Conservation (phyloP, 2,888 invertebrate genomes). For the Itoplectis maculator region DNA sequence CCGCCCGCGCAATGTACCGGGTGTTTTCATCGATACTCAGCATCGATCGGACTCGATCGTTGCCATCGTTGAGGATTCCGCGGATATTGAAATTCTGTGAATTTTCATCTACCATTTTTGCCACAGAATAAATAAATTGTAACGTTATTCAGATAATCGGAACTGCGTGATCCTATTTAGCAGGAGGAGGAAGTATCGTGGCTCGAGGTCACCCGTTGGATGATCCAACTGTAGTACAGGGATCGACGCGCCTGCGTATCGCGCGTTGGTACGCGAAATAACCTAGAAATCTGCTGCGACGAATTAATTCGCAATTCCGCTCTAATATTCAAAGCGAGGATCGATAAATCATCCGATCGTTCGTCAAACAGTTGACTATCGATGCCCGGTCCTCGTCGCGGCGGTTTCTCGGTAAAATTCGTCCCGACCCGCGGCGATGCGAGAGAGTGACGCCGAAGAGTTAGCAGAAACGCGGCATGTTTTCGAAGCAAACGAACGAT, state of each 20-base stretch:
- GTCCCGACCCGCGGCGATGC: neutral
- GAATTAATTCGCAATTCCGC: neutral
- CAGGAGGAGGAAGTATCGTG: neutral
- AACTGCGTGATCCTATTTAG: neutral
- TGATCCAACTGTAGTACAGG: constrained; percentile 1
- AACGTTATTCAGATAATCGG: neutral
- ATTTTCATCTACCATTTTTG: neutral
- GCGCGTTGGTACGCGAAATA: constrained; percentile 28
- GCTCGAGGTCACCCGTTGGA: constrained; percentile 13
- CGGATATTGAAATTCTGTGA: neutral
- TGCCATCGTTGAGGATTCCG: neutral
- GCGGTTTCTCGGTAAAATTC: neutral
- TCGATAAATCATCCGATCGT: neutral
- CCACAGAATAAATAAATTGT: neutral
- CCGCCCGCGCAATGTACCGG: neutral
- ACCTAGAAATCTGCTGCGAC: neutral
- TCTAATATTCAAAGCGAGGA: neutral
- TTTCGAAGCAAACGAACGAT: constrained; percentile 19
- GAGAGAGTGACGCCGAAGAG: neutral
- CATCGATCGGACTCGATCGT: too few species aligned
- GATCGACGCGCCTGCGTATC: constrained; percentile 25
- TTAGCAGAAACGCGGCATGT: constrained; percentile 15
- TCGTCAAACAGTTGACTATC: neutral
- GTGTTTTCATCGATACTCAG: neutral
- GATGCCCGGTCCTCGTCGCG: neutral